phyloP scores from a whole-genome alignment of 2,113 vertebrate genomes.

The Bufo bufo region DNA sequence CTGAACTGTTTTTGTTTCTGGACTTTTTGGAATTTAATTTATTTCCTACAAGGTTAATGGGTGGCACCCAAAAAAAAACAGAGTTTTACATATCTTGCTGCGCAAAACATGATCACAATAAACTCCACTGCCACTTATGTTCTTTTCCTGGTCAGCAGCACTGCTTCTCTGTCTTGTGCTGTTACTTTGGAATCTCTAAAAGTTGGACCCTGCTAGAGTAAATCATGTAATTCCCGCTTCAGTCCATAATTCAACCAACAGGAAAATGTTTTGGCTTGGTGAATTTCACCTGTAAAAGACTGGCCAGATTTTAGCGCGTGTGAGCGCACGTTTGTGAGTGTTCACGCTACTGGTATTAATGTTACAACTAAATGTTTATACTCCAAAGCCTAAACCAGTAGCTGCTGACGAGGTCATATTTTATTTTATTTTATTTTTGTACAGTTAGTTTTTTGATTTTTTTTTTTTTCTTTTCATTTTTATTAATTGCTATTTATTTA shows the following conservation, averaged over 20 bases:
- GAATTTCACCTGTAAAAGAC: neutral
- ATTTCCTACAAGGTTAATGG: neutral
- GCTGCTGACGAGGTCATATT: slow-evolving; percentile 30
- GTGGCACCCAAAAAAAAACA: neutral
- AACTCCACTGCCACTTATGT: neutral
- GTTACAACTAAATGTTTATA: slow-evolving; percentile 24
- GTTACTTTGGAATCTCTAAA: neutral
- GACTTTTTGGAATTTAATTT: neutral
- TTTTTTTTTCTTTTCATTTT: neutral
- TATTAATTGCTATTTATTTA: slow-evolving; percentile 45
- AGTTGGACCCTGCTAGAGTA: neutral
- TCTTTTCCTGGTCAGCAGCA: neutral
- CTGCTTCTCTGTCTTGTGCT: neutral
- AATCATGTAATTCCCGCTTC: neutral
- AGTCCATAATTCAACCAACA: neutral
- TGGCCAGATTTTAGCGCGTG: neutral
- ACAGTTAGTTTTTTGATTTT: neutral
- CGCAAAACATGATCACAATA: neutral
- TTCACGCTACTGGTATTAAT: slow-evolving; percentile 8
- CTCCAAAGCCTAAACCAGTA: slow-evolving; percentile 14
- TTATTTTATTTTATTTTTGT: neutral
- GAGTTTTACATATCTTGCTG: neutral
- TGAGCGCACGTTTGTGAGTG: slow-evolving; percentile 7
- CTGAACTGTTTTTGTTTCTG: slow-evolving; percentile 23
- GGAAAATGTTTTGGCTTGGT: neutral